These are phyloP conservation scores for Cygnus buccinator DNA, from an alignment of 2,113 vertebrate genomes.

Conservation along the genomic window DNA sequence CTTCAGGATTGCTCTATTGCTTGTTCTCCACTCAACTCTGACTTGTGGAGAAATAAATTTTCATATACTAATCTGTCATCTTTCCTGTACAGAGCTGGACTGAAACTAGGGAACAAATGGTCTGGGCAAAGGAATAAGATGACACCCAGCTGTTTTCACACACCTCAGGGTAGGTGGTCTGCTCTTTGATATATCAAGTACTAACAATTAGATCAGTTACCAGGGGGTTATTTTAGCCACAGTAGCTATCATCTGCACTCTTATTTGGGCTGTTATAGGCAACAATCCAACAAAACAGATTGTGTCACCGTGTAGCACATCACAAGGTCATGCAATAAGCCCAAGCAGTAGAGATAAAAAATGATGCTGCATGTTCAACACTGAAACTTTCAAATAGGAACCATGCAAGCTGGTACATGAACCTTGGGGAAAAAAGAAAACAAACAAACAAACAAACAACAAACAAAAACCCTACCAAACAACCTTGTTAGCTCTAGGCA, in stretches of 20 bases:
- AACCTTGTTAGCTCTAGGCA: background rate
- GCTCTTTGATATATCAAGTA: background rate
- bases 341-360: background rate
- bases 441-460: too few species aligned
- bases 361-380: background rate
- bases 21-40: background rate
- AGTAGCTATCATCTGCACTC: background rate
- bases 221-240: slow-evolving; percentile 29
- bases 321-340: slow-evolving; percentile 23
- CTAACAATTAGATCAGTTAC: background rate
- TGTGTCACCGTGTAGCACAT: background rate
- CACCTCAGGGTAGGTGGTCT: slow-evolving; percentile 15
- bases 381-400: background rate
- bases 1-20: background rate
- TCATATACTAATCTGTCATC: background rate
- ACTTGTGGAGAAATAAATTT: background rate
- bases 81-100: background rate
- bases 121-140: background rate
- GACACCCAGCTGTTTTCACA: background rate
- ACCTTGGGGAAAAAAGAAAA: background rate
- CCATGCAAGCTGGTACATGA: background rate
- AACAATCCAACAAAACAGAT: slow-evolving; percentile 32
- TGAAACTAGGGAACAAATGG: background rate
- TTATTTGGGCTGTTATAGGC: background rate
- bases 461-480: too few species aligned